Evolutionary conservation across 1,140 invertebrate genomes (phyloP).

Genomic region (Hyposmocoma kahamanoa): DNA sequence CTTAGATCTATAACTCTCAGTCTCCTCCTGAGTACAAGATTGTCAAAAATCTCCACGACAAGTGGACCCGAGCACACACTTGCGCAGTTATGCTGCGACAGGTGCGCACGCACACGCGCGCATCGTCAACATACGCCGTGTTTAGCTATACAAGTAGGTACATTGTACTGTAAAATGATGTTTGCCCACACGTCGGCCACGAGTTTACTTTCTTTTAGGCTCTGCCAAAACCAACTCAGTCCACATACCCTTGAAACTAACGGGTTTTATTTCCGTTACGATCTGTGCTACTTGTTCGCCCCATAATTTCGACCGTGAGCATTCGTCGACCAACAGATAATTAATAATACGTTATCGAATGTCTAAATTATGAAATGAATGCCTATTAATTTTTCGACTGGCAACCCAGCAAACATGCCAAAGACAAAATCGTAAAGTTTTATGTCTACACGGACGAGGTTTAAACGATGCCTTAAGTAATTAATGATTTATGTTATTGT

Average conservation of each 20-base stretch:
- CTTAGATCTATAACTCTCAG: background rate
- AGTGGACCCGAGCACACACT: background rate
- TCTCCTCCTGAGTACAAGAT: background rate
- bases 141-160: background rate
- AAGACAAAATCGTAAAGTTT: conserved; percentile 34
- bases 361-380: too few species aligned
- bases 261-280: background rate
- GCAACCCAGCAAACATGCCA: conserved; percentile 20
- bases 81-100: background rate
- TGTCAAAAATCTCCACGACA: background rate
- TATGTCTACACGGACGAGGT: conserved; percentile 17
- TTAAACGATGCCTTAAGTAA: conserved; percentile 28
- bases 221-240: conserved; percentile 9
- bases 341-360: conserved; percentile 21
- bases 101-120: background rate
- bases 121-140: background rate
- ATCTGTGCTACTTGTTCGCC: background rate
- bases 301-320: background rate
- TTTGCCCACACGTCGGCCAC: conserved; percentile 1
- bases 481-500: conserved; percentile 29
- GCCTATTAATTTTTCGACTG: conserved; percentile 28
- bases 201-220: conserved; percentile 13
- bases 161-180: background rate
- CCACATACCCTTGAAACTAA: background rate
- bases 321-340: background rate